Conservation (phyloP, 2,113 vertebrate species). For the Vulpes ferrilata region DNA sequence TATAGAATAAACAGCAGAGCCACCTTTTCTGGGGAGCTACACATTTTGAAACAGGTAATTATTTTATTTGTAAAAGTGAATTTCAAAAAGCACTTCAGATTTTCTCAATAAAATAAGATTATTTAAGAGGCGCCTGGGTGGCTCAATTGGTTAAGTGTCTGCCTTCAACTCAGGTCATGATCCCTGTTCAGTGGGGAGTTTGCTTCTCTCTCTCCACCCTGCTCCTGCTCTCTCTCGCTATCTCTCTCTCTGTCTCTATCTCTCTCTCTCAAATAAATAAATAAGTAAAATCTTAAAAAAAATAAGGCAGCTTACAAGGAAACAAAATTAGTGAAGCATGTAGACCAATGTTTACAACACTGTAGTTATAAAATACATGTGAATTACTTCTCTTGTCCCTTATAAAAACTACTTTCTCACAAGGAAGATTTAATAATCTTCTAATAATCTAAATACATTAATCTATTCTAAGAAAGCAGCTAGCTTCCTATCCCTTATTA, state of each 20-base stretch:
- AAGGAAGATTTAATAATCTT: neutral
- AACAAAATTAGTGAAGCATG: neutral
- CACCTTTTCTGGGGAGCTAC: neutral
- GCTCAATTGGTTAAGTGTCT: too few relatives aligned
- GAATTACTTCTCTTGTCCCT: neutral
- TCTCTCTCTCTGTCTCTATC: too few relatives aligned
- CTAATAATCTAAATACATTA: neutral
- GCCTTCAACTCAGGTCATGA: too few relatives aligned
- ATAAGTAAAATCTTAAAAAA: too few relatives aligned
- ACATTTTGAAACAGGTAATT: neutral
- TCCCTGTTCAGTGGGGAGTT: too few relatives aligned
- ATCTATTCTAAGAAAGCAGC: neutral
- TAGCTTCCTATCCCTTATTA: neutral
- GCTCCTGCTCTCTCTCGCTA: too few relatives aligned
- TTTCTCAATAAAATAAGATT: neutral
- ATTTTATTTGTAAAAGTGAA: conserved; percentile 26
- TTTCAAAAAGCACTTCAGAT: neutral
- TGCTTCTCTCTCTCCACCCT: too few relatives aligned
- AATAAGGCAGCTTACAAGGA: neutral
- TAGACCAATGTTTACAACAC: neutral
- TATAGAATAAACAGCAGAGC: neutral
- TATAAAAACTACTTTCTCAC: neutral
- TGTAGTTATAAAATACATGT: neutral
- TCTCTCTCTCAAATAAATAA: too few relatives aligned
- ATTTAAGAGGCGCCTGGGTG: neutral